Evolutionary conservation across 2,888 invertebrate species (phyloP), one percentile per base, ranked within the genome.

Genomic region (Acleris holmiana): DNA sequence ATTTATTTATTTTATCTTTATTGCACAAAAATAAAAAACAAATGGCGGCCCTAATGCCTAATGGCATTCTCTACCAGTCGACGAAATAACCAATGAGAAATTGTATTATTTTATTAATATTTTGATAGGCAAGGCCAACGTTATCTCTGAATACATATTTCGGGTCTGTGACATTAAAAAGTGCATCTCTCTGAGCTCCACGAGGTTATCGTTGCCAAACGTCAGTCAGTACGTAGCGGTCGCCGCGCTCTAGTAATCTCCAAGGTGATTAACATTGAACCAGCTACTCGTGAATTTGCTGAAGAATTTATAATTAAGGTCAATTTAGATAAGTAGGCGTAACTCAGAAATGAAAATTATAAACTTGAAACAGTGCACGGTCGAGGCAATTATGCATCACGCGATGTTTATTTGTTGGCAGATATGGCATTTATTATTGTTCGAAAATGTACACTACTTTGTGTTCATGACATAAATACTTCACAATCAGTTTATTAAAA

Each of bases 161-260:
- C 46, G 4, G 50, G 23, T 58, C 46, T 44, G 49, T 41, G 29
- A 49, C 35, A 56, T 60, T 60, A 46, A 50, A 54, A 44, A 59
- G 51, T 65, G 57, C 55, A 60, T 67, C 50, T 63, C 25, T 57
- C n/a, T 65, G 59, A 62, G 49, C 50, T 53, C 62, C 21, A 51
- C 66, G 62, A 74, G 69, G 73, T 72, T 23, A 68, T 68, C 71
- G 83, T 89, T 90, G 86, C 88, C 89, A 89, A 90, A 88, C 80
- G 71, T 70, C 68, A 72, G 71, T 44, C 44, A 44, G 76, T 78
- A 35, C 35, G 13, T 80, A 81, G 86, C 80, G 86, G 86, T 85
- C 86, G 86, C 74, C 73, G 75, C 86, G 91, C 86, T 89, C 90
- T 85, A 88, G 74, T 89, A 82, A 83, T 73, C 79, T 72, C 78